Evolutionary conservation across 1,140 invertebrate species (phyloP).

Genomic region (Maniola jurtina): DNA sequence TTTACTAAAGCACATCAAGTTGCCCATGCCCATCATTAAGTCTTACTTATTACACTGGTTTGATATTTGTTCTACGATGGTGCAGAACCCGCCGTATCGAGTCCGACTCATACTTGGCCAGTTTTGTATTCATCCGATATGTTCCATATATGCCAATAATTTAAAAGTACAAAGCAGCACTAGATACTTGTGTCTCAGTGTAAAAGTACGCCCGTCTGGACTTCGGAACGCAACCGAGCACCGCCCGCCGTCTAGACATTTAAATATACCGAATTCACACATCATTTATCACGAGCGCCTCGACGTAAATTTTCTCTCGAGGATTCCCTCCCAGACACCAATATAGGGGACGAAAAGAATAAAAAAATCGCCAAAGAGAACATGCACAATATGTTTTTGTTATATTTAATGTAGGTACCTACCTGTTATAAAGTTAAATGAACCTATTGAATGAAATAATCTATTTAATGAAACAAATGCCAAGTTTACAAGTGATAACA

Average conservation of each 20-base stretch:
- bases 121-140: too few relatives aligned
- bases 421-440: not conserved
- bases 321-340: constrained; percentile 10
- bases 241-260: constrained; percentile 30
- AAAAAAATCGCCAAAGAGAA: not conserved
- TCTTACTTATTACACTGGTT: too few relatives aligned
- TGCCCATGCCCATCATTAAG: too few relatives aligned
- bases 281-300: constrained; percentile 26
- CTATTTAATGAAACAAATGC: too few relatives aligned
- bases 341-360: not conserved
- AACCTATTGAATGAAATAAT: too few relatives aligned
- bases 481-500: too few relatives aligned
- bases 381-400: not conserved
- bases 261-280: constrained; percentile 28
- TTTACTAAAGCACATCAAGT: too few relatives aligned
- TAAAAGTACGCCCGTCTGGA: constrained; percentile 21
- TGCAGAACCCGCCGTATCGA: too few relatives aligned
- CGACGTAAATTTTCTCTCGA: constrained; percentile 8
- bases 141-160: not conserved
- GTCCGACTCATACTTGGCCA: too few relatives aligned
- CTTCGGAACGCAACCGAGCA: constrained; percentile 13
- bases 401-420: not conserved
- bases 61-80: too few relatives aligned
- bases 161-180: not conserved
- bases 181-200: constrained; percentile 12